Evolutionary conservation across 37 sponge, comb jelly and placozoan species (phyloP), one percentile per base, ranked within the genome.

Genomic region (Agelas oroides): DNA sequence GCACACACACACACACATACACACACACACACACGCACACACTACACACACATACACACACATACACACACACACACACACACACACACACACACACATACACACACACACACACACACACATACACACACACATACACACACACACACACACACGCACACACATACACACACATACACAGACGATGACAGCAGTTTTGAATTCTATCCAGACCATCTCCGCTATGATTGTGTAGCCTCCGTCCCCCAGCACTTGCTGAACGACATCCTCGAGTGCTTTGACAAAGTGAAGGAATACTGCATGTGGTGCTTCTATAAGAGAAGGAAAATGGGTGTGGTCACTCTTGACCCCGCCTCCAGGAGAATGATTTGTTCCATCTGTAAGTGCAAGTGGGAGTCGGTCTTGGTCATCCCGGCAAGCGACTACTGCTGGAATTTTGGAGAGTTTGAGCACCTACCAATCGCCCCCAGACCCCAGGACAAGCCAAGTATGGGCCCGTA

Each of bases 361-460:
- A 27, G 20, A 14, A 60, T 13, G 6, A 21, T 70, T 0, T 91
- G 87, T 59, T 60, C 62, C 18, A 33, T 21, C 24, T 91, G 91
- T 64, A 32, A 59, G 21, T 0, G 20, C 8, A n/a, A 58, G 25
- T 91, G 80, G 80, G 66, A 86, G 27, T 46, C 76, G 15, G 82
- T 86, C 41, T 20, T 36, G 24, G 92, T 92, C 64, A 87, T 92
- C 59, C 80, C 84, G 11, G 59, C 88, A 11, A 82, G 84, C 33
- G 30, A 59, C 24, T 69, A 79, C 62, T 92, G 92, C 70, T 73
- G 83, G 78, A 87, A 86, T 59, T 92, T 89, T 63, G 85, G 79
- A 25, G 59, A 83, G 41, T 84, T 87, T 62, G 74, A 63, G 12
- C 18, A 30, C 20, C 77, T 92, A 0, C 87, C 92, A 23, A 67